Evolutionary conservation across 2,888 invertebrate species (phyloP).

Genomic region (Lithophane leautieri): DNA sequence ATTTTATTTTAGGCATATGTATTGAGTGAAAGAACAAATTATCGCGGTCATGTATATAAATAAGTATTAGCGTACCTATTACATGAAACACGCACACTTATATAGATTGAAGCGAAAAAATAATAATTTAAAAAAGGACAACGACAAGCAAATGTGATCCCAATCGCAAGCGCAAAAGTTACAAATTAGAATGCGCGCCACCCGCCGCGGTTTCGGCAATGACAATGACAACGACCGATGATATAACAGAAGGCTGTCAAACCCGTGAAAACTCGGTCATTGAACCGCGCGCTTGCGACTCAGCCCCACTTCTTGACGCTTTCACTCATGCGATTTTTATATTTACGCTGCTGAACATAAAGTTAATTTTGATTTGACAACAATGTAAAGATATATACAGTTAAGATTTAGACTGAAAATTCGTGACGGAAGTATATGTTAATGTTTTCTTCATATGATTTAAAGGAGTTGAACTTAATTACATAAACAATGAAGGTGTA

Average conservation of each 20-base stretch:
- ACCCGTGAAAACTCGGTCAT: conserved; percentile 91
- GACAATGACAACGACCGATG: conserved; percentile 90
- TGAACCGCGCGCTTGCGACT: conserved; percentile 84
- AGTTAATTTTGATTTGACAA: conserved; percentile 78
- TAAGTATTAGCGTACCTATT: conserved; percentile 56
- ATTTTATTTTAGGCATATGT: conserved; percentile 34
- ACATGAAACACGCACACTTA: conserved; percentile 63
- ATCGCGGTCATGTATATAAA: conserved; percentile 50
- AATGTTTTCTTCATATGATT: conserved; percentile 67
- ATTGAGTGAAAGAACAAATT: conserved; percentile 51
- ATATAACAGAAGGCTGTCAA: conserved; percentile 90
- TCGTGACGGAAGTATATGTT: conserved; percentile 76
- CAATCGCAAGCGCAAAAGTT: conserved; percentile 77
- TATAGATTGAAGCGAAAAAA: conserved; percentile 67
- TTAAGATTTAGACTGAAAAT: conserved; percentile 77
- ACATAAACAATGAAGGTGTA: conserved; percentile 61
- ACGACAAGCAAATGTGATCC: conserved; percentile 77
- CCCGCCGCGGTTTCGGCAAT: conserved; percentile 87
- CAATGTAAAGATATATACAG: conserved; percentile 74
- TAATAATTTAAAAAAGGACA: conserved; percentile 52
- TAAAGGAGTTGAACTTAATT: conserved; percentile 60
- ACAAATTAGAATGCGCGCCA: conserved; percentile 79
- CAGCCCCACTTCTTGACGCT: conserved; percentile 79
- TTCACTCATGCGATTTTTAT: conserved; percentile 86
- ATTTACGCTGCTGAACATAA: conserved; percentile 79